phyloP scores from a whole-genome alignment of 2,888 invertebrate species.

The Hedychridium roseum region DNA sequence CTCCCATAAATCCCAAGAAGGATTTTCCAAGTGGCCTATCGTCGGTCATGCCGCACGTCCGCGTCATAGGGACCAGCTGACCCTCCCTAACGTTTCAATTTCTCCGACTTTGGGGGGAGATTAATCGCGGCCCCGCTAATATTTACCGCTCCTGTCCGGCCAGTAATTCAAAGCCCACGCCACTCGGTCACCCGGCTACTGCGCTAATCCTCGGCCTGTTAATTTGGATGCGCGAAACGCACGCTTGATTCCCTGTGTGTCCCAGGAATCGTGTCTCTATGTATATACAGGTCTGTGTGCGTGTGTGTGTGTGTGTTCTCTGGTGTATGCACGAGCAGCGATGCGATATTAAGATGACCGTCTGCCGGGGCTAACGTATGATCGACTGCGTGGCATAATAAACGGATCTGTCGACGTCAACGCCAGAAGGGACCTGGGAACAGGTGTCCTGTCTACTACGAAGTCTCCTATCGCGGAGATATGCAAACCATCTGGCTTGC shows the following conservation, averaged over 20 bases:
- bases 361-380: slow-evolving; percentile 23
- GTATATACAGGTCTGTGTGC: neutral
- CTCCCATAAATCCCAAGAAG: too few species aligned
- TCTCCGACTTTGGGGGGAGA: slow-evolving; percentile 28
- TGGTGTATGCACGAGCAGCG: slow-evolving; percentile 34
- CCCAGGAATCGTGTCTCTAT: neutral
- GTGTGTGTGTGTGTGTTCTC: slow-evolving; percentile 9
- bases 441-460: slow-evolving; percentile 50
- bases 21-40: too few species aligned
- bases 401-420: slow-evolving; percentile 46
- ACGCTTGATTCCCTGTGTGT: too few species aligned
- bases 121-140: slow-evolving; percentile 21
- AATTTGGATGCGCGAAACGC: too few species aligned
- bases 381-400: slow-evolving; percentile 44
- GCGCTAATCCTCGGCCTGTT: slow-evolving; percentile 38
- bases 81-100: slow-evolving; percentile 32
- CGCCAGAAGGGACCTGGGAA: slow-evolving; percentile 38
- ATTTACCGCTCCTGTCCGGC: neutral
- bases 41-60: too few species aligned
- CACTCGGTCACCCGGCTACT: slow-evolving; percentile 41
- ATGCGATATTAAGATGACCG: neutral
- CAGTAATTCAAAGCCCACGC: slow-evolving; percentile 32
- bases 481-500: too few species aligned
- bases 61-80: too few species aligned
- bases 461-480: too few species aligned